phyloP scores from a whole-genome alignment of 2,113 vertebrate genomes.

The Euleptes europaea region DNA sequence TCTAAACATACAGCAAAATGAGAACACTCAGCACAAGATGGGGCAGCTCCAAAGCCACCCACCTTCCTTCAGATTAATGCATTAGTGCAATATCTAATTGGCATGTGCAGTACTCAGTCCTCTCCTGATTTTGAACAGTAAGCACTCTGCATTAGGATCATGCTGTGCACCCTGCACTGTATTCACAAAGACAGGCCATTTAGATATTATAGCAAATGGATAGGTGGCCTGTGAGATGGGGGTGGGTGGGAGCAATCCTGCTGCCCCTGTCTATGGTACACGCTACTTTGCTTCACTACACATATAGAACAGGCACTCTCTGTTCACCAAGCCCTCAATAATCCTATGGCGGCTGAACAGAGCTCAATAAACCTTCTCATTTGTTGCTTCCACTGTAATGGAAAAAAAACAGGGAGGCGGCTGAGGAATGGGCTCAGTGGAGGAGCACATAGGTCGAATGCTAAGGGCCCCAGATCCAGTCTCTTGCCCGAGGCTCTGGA shows the following conservation, averaged over 20 bases:
- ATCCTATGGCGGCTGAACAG: background rate
- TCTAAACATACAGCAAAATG: background rate
- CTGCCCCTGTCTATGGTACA: background rate
- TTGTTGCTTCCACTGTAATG: background rate
- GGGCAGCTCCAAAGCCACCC: background rate
- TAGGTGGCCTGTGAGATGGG: background rate
- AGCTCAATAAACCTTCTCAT: background rate
- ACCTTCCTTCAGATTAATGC: background rate
- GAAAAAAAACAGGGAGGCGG: background rate
- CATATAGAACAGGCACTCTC: background rate
- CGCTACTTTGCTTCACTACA: background rate
- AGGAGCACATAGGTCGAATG: background rate
- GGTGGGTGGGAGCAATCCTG: background rate
- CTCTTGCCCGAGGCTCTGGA: background rate
- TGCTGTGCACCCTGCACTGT: background rate
- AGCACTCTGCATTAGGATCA: background rate
- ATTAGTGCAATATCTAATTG: background rate
- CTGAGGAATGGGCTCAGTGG: background rate
- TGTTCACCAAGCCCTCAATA: background rate
- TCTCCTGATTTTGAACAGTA: background rate
- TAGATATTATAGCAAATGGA: background rate
- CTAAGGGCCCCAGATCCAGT: background rate
- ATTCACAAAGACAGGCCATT: background rate
- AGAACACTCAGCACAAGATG: background rate
- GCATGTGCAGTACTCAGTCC: background rate